phyloP scores from a whole-genome alignment of 1,140 invertebrate genomes.

The Heterodera carotae region DNA sequence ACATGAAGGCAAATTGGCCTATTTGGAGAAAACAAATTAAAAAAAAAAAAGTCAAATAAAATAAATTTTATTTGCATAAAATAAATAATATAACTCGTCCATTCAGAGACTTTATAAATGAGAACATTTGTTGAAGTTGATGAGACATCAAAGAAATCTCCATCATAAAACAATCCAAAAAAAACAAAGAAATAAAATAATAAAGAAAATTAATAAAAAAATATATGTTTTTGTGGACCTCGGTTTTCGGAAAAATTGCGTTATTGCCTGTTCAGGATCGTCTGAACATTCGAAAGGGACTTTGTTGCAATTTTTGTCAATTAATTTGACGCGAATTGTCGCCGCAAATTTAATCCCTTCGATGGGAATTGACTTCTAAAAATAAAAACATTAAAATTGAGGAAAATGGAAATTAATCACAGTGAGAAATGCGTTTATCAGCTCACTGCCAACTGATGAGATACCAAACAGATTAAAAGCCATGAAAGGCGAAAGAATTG shows the following conservation, averaged over 20 bases:
- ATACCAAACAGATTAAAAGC: constrained; percentile 1
- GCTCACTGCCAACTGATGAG: neutral
- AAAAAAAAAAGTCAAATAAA: neutral
- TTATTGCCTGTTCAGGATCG: neutral
- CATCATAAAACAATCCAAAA: neutral
- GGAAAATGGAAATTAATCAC: neutral
- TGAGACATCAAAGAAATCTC: neutral
- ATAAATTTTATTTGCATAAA: neutral
- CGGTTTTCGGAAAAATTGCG: neutral
- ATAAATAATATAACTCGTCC: neutral
- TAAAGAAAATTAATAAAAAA: neutral
- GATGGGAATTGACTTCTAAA: neutral
- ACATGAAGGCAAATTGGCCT: neutral
- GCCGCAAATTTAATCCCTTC: neutral
- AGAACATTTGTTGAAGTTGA: neutral
- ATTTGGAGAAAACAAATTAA: neutral
- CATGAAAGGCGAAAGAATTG: neutral
- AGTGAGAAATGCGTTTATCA: neutral
- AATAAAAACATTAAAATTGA: neutral
- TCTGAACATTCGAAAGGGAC: neutral
- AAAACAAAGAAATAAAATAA: neutral
- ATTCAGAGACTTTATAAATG: neutral
- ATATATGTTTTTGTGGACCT: neutral
- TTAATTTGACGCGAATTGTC: neutral
- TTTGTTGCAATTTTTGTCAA: neutral